phyloP scores from a whole-genome alignment of 2,113 vertebrate species.

The Apus apus region DNA sequence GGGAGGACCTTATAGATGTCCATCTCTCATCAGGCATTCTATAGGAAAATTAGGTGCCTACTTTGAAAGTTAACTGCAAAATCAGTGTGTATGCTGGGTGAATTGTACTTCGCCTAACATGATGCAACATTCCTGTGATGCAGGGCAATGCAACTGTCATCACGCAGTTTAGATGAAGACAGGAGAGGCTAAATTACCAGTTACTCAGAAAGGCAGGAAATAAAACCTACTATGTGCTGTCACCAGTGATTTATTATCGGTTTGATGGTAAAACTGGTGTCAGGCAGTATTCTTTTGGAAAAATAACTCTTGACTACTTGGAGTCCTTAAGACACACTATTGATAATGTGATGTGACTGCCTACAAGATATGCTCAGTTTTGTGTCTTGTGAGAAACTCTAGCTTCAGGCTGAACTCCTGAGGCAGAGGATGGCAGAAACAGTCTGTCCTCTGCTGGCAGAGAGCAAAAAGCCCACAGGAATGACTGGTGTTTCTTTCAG shows the following conservation, averaged over 20 bases:
- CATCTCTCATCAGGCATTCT: neutral
- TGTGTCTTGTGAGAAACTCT: neutral
- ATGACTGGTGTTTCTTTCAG: neutral
- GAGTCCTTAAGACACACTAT: neutral
- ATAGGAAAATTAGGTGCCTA: neutral
- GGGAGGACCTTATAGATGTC: neutral
- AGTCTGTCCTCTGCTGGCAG: neutral
- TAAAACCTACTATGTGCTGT: neutral
- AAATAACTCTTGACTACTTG: neutral
- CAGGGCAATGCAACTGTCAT: neutral
- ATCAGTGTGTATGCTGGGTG: neutral
- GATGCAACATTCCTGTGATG: neutral
- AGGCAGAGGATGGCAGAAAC: fast-evolving
- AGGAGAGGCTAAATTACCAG: neutral
- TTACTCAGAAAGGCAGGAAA: neutral
- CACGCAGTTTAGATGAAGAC: neutral
- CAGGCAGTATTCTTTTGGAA: neutral
- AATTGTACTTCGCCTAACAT: neutral
- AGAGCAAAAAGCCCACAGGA: fast-evolving
- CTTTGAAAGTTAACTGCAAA: neutral
- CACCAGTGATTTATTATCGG: neutral
- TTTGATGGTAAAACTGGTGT: neutral
- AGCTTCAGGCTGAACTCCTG: neutral
- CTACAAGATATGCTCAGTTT: neutral
- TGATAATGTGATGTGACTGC: neutral